A percentile compares a stretch with the other conserved stretches of the same genome.
Conservation (phyloP, 2,888 invertebrate genomes). For the Seira sanloemensis region DNA sequence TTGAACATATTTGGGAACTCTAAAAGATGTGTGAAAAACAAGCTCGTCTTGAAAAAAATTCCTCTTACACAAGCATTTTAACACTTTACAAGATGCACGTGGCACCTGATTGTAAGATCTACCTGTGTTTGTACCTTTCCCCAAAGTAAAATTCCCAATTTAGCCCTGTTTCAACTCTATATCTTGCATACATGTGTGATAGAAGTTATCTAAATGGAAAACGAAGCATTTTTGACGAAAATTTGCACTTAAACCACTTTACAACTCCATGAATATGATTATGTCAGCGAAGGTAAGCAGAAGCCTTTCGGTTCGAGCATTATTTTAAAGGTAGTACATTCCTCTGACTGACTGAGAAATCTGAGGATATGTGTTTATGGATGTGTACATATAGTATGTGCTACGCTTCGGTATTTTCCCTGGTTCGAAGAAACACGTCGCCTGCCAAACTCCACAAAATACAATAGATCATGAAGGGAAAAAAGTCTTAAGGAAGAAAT, state of each 20-base stretch:
- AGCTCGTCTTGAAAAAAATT: background rate
- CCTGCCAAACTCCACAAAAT: background rate
- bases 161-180: no score
- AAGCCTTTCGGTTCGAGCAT: no score
- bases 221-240: background rate
- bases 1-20: no score
- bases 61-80: background rate
- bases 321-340: no score
- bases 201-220: background rate
- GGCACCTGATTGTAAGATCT: no score
- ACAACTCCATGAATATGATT: conserved; percentile 1
- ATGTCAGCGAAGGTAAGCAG: no score
- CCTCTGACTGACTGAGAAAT: no score
- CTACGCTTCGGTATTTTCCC: background rate
- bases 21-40: background rate
- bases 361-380: background rate
- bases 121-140: no score
- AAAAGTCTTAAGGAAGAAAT: background rate
- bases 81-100: conserved; percentile 4
- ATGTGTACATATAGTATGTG: no score
- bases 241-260: conserved; percentile 9
- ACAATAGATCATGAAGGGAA: conserved; percentile 9
- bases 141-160: no score
- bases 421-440: background rate
- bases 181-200: background rate